Conservation (phyloP, 30 jellyfish, hydroid and myxozoan genomes). For the Hydra vulgaris region DNA sequence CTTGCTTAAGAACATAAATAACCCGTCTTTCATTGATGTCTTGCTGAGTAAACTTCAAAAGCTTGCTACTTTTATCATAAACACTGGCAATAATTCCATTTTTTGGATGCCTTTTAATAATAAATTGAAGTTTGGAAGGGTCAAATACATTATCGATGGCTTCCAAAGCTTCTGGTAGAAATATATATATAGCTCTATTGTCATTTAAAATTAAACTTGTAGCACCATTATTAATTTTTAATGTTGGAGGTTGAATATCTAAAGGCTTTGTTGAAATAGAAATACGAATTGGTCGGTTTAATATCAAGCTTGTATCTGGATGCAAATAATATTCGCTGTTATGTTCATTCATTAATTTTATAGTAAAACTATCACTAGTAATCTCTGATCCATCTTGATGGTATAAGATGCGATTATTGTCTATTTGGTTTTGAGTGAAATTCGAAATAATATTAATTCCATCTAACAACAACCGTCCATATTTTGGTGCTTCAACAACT, state of each 20-base stretch:
- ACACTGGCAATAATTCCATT: constrained; percentile 61
- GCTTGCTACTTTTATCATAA: constrained; percentile 6
- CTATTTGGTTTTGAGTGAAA: constrained; percentile 70
- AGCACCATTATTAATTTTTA: constrained; percentile 60
- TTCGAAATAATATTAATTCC: constrained; percentile 13
- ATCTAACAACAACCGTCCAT: constrained; percentile 51
- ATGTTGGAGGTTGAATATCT: constrained; percentile 74
- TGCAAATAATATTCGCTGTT: constrained; percentile 59
- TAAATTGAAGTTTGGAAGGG: constrained; percentile 20
- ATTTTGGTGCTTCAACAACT: constrained; percentile 59
- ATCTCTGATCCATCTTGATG: constrained; percentile 79
- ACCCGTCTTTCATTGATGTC: constrained; percentile 49
- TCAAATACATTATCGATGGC: constrained; percentile 66
- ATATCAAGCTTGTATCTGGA: constrained; percentile 46
- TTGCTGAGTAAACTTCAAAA: constrained; percentile 52
- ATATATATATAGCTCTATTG: constrained; percentile 30
- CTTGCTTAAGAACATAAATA: constrained; percentile 41
- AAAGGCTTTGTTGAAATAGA: constrained; percentile 37
- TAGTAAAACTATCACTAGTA: constrained; percentile 49
- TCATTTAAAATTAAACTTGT: constrained; percentile 34
- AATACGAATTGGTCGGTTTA: constrained; percentile 38
- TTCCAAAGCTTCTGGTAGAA: constrained; percentile 35
- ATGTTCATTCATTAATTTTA: constrained; percentile 57
- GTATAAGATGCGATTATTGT: constrained; percentile 56
- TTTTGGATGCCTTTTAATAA: constrained; percentile 51